These are phyloP conservation scores for Eucriotettix oculatus DNA, from an alignment of 2,888 invertebrate genomes.

Conservation along the genomic window DNA sequence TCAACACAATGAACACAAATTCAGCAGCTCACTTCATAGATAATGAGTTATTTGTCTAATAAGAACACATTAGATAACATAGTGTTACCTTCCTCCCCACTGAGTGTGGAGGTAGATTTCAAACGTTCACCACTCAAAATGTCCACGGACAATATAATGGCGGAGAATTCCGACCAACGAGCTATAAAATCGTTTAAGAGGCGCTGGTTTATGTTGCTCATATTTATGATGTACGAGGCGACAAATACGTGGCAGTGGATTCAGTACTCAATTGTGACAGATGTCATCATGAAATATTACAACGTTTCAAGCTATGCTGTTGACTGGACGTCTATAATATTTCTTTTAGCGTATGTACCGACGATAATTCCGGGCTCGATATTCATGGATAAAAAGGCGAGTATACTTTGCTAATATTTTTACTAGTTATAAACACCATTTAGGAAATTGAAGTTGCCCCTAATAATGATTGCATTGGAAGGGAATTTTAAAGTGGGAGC, in stretches of 20 bases:
- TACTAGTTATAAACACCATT: background rate
- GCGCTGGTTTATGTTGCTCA: conserved; percentile 69
- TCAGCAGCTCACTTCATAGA: no score
- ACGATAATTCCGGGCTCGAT: conserved; percentile 95
- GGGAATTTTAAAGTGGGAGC: no score
- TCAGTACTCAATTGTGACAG: conserved; percentile 84
- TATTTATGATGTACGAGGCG: conserved; percentile 80
- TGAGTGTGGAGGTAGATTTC: no score
- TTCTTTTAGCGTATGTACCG: conserved; percentile 92
- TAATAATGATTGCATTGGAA: no score
- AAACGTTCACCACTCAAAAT: no score
- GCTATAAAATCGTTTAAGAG: conserved; percentile 24
- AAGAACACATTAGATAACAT: no score
- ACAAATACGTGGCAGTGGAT: conserved; percentile 95
- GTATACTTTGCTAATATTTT: conserved; percentile 1
- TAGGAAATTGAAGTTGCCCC: background rate
- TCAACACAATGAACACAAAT: no score
- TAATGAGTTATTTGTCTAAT: no score
- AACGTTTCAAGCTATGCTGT: conserved; percentile 51
- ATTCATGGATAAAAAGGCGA: conserved; percentile 80
- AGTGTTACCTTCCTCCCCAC: no score
- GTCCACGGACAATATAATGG: no score
- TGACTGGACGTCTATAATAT: conserved; percentile 96
- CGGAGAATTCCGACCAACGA: no score
- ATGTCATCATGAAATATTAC: conserved; percentile 65